Conservation (phyloP, 1,140 invertebrate species). For the Eubasilissa regina region DNA sequence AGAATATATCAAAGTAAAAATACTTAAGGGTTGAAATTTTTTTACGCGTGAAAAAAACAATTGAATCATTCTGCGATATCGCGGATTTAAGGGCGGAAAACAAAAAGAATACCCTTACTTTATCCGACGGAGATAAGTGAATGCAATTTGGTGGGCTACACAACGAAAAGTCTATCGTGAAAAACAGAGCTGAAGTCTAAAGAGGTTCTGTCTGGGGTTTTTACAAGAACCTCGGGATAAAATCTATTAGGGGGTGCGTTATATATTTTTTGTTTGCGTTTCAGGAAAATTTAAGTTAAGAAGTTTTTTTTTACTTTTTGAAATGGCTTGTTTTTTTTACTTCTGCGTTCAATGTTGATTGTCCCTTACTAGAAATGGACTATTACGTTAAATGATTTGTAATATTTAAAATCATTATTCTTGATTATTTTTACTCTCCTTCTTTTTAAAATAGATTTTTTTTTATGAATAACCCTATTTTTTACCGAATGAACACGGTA, state of each 20-base stretch:
- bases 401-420: too few species aligned
- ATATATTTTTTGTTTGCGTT: neutral
- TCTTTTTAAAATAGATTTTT: too few species aligned
- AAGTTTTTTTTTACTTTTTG: neutral
- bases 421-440: too few species aligned
- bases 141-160: slow-evolving; percentile 11
- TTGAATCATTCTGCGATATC: slow-evolving; percentile 10
- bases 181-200: neutral
- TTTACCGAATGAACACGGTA: too few species aligned
- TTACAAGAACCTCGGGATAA: neutral
- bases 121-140: neutral
- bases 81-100: slow-evolving; percentile 1
- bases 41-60: slow-evolving; percentile 2
- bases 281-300: neutral
- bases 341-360: too few species aligned
- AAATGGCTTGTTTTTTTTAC: neutral
- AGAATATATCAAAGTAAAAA: neutral
- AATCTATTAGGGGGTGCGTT: slow-evolving; percentile 19
- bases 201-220: slow-evolving; percentile 9
- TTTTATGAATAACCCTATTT: too few species aligned
- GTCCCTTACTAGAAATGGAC: too few species aligned
- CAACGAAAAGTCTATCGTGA: slow-evolving; percentile 3
- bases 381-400: too few species aligned
- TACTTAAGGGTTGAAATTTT: neutral
- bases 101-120: slow-evolving; percentile 1